Base-by-base conservation (phyloP, 2,113 vertebrate species). In the Cichladusa arquata region DNA sequence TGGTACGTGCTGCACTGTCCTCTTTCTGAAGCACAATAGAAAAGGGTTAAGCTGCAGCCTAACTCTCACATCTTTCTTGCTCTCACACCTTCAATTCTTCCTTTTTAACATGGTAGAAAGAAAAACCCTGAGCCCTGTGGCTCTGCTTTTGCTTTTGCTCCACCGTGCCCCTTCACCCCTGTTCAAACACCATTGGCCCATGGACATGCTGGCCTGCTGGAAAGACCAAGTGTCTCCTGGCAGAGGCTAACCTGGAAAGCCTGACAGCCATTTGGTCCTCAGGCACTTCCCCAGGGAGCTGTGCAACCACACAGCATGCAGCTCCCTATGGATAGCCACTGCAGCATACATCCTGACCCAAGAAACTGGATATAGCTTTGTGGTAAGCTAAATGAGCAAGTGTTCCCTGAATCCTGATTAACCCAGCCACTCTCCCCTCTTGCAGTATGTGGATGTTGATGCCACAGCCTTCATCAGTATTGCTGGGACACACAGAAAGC, bases 81-180 rank as follows among this genome's bases (percentile, higher is more conserved):
- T 78, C 29, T 70, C 53, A 9, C 33, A 64, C 13, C 53, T 87
- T 85, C n/a, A 64, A 2, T 26, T 81, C 14, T 64, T 79, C n/a
- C 38, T 74, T 74, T 36, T 81, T 87, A 44, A 60, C 5, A 1
- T 5, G 4, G 23, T 60, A 18, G 10, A 29, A 78, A 84, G 47
- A 64, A 87, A 81, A 42, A 47, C 14, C 3, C 9, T 11, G 25
- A 86, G 23, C 8, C 13, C 22, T 2, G 1, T 29, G 42, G 14
- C 13, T 76, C 38, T 58, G 15, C 7, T 48, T 87, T 64, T 67
- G 18, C 17, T 76, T 45, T 71, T 67, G 17, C 0, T 0, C 38
- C 33, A 13, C 34, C 26, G 3, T 34, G 34, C 8, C 18, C 1
- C 6, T 81, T 71, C 22, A 33, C 8, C 2, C 3, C 2, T 25